Percentiles rank a stretch among this genome's conserved stretches.
Conservation (phyloP, 2,113 vertebrate genomes). For the Halichoeres trimaculatus region DNA sequence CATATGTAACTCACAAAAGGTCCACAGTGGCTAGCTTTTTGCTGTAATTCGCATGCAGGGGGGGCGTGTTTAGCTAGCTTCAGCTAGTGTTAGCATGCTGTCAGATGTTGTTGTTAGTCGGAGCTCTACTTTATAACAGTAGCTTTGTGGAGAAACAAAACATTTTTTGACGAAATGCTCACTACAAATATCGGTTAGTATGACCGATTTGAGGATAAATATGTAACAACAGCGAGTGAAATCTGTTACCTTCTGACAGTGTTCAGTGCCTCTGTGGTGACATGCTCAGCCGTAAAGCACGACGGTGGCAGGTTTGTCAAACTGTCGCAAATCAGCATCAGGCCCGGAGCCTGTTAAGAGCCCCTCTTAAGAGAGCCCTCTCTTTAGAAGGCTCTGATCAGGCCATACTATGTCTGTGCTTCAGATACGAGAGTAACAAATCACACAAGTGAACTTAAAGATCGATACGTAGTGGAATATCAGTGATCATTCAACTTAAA, state of each 20-base stretch:
- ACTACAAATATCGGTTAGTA: rapidly evolving
- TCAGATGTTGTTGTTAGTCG: background rate
- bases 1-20: background rate
- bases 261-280: background rate
- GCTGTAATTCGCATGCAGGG: no score
- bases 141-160: background rate
- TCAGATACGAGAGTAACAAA: no score
- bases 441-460: no score
- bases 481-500: no score
- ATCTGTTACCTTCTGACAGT: slow-evolving; percentile 14
- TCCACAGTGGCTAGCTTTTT: no score
- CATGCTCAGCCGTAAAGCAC: slow-evolving; percentile 43
- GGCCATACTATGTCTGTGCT: no score
- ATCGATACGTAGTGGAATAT: no score
- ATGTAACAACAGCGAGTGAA: background rate
- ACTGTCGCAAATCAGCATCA: slow-evolving; percentile 54
- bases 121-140: rapidly evolving
- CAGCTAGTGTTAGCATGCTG: background rate
- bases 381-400: no score
- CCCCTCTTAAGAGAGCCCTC: no score
- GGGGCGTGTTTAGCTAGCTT: background rate
- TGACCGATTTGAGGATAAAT: background rate
- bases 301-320: slow-evolving; percentile 24
- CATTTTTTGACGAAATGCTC: no score
- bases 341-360: no score